A percentile compares a stretch with the other conserved stretches of the same genome.
These are phyloP conservation scores for Ophioninae sp. DNA, from an alignment of 2,888 invertebrate species.

Conservation along the genomic window DNA sequence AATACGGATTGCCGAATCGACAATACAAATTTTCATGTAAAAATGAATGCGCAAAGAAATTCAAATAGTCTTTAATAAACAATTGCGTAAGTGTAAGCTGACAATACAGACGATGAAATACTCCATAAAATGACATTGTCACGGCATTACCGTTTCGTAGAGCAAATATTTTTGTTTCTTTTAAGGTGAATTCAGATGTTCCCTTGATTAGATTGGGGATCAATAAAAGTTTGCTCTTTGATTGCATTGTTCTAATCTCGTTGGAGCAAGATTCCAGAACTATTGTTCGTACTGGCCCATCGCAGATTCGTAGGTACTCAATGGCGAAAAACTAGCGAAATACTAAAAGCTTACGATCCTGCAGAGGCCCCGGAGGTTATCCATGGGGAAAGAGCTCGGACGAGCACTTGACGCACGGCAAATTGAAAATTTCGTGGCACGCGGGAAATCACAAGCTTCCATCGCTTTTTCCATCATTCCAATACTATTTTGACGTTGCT, in stretches of 20 bases:
- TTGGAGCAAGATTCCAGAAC: not conserved
- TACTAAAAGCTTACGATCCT: not conserved
- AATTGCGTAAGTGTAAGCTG: not conserved
- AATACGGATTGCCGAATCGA: not conserved
- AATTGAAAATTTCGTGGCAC: slow-evolving; percentile 50
- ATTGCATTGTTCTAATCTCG: not conserved
- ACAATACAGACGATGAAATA: not conserved
- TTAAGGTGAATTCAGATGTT: not conserved
- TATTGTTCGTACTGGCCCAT: not conserved
- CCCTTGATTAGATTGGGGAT: not conserved
- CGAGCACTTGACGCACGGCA: slow-evolving; percentile 45
- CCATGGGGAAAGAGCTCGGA: not conserved
- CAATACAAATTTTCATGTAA: too few species aligned
- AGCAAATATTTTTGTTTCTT: not conserved
- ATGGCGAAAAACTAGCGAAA: not conserved
- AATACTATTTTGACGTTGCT: not conserved
- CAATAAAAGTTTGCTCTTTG: not conserved
- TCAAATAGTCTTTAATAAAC: not conserved
- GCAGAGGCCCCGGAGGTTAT: not conserved
- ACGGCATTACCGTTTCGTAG: not conserved
- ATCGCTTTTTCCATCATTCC: slow-evolving; percentile 3
- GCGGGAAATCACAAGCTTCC: slow-evolving; percentile 23
- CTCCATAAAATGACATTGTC: not conserved
- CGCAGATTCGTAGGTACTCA: not conserved
- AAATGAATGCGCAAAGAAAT: not conserved